Percentiles rank a stretch among this genome's conserved stretches.
phyloP scores from a whole-genome alignment of 53 echinoderm and acorn worm genomes.

The Pentamera pediparva region DNA sequence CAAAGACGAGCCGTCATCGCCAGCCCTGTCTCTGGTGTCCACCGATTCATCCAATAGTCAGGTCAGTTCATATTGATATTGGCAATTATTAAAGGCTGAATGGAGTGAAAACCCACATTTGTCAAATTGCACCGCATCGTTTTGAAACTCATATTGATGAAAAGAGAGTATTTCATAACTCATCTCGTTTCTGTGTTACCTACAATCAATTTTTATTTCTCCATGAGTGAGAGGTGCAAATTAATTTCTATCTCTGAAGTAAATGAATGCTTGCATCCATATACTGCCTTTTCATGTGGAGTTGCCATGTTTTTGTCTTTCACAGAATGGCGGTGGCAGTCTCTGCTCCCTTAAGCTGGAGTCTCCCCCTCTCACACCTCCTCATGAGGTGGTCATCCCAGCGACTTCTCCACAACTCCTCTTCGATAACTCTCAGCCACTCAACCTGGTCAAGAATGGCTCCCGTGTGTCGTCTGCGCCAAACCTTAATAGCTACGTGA shows the following conservation, averaged over 20 bases:
- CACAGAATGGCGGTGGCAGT: background rate
- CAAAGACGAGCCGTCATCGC: conserved; percentile 86
- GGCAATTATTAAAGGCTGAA: background rate
- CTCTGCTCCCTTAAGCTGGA: conserved; percentile 52
- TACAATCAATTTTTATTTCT: too few relatives aligned
- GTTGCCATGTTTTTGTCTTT: background rate
- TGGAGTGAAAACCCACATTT: too few relatives aligned
- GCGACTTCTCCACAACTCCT: too few relatives aligned
- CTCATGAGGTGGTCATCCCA: conserved; percentile 61
- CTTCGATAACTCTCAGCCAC: too few relatives aligned
- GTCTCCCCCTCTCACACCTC: conserved; percentile 92
- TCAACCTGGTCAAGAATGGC: too few relatives aligned
- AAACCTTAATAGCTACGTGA: background rate
- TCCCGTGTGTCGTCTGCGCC: background rate
- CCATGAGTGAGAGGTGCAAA: too few relatives aligned
- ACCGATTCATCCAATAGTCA: conserved; percentile 36
- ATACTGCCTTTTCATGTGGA: background rate
- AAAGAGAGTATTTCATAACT: too few relatives aligned
- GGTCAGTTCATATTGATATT: background rate
- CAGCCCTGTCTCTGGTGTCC: conserved; percentile 72
- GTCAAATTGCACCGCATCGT: too few relatives aligned
- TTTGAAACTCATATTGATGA: too few relatives aligned
- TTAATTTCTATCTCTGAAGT: background rate
- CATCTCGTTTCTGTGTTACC: too few relatives aligned
- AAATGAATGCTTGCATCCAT: background rate